phyloP scores from a whole-genome alignment of 2,113 vertebrate species.

The Syngnathus scovelli region DNA sequence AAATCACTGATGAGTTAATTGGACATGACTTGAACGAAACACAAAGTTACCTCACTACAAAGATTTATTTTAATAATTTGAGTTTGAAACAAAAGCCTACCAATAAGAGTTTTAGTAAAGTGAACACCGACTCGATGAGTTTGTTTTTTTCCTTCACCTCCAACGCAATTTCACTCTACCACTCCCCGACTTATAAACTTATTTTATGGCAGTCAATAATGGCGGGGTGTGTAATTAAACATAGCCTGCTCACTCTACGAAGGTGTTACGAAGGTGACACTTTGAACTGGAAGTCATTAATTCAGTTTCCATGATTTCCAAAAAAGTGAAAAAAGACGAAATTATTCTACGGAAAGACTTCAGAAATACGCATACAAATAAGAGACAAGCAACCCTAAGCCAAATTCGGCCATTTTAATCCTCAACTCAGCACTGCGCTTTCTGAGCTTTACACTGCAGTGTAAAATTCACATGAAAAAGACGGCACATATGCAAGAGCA shows the following conservation, averaged over 20 bases:
- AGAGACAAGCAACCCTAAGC: conserved; percentile 43
- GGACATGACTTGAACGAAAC: not conserved
- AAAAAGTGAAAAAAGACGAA: too few relatives aligned
- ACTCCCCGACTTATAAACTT: too few relatives aligned
- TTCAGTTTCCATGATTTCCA: not conserved
- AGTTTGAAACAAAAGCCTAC: too few relatives aligned
- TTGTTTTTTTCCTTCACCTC: not conserved
- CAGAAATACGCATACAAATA: conserved; percentile 7
- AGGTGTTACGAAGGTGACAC: not conserved
- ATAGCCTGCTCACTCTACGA: not conserved
- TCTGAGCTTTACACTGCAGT: conserved; percentile 36
- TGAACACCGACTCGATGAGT: too few relatives aligned
- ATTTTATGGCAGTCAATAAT: not conserved
- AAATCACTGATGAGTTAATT: not conserved
- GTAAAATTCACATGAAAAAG: conserved; percentile 44
- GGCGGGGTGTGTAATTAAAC: not conserved
- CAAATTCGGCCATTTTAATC: conserved; percentile 57
- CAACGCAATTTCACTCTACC: not conserved
- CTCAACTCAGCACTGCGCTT: conserved; percentile 38
- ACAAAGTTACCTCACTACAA: not conserved
- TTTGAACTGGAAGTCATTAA: not conserved
- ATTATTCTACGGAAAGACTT: not conserved
- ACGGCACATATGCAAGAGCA: conserved; percentile 28
- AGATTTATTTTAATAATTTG: not conserved
- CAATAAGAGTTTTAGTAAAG: too few relatives aligned